These are phyloP conservation scores for Scelioninae gen. 1 DNA, from an alignment of 2,888 invertebrate species.

Conservation along the genomic window DNA sequence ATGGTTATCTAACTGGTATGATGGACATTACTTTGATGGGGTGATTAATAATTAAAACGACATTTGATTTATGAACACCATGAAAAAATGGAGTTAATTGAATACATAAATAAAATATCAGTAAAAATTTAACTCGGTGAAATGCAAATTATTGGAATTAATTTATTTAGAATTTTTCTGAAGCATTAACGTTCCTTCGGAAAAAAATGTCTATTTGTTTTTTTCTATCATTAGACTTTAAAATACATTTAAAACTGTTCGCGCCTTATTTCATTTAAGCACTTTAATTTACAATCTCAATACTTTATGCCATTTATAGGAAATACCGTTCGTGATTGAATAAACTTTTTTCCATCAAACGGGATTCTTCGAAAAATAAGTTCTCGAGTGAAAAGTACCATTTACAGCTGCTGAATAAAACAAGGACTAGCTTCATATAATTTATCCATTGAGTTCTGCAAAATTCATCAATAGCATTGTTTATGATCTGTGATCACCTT, in stretches of 20 bases:
- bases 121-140: too few species aligned
- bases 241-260: not conserved
- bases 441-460: not conserved
- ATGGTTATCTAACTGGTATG: constrained; percentile 1
- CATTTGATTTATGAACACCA: not conserved
- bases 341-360: constrained; percentile 13
- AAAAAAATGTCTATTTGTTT: too few species aligned
- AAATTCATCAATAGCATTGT: not conserved
- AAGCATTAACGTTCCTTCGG: too few species aligned
- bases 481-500: not conserved
- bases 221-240: not conserved
- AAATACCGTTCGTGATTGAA: constrained; percentile 6
- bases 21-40: not conserved
- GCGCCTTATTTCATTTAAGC: constrained; percentile 8
- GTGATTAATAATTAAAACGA: not conserved
- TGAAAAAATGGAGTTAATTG: too few species aligned
- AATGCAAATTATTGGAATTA: too few species aligned
- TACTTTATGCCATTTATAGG: constrained; percentile 8
- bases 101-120: too few species aligned
- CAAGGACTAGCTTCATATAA: not conserved
- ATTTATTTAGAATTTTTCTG: too few species aligned
- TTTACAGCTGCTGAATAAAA: constrained; percentile 15
- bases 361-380: constrained; percentile 13
- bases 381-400: constrained; percentile 3
- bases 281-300: constrained; percentile 8